Evolutionary conservation across 2,888 invertebrate genomes (phyloP), one percentile per base, ranked within the genome.

Genomic region (Leucophora obtusa): DNA sequence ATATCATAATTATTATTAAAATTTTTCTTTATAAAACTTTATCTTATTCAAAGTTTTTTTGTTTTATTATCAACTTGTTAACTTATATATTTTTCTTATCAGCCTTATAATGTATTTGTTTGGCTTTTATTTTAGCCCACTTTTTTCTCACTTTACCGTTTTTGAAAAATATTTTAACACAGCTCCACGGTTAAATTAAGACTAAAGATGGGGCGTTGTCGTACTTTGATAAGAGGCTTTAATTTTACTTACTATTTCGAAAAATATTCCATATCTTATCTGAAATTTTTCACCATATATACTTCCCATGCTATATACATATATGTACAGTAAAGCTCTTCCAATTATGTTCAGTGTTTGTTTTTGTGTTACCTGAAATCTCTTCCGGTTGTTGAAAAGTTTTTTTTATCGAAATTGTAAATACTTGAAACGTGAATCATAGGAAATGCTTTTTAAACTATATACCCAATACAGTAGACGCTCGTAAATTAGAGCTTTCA

Each of bases 121-220:
- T 72, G 69, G 59, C 54, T 68, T 72, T 72, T n/a, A n/a, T n/a
- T n/a, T n/a, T 58, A 73, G 58, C 71, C 11, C 66, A 17, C 71
- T 72, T 69, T 68, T 63, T 51, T 58, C 62, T 62, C 28, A 71
- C 54, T 60, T 79, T 75, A 81, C 63, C 73, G 77, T 80, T 74
- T 74, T 71, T 68, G 84, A 82, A 79, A 86, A 87, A 87, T 78
- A 86, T 86, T 86, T 89, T 86, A 86, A 84, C 83, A 79, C 84
- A 82, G 86, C 83, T 84, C 84, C 86, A 85, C 69, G 85, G 86
- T 83, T 85, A 84, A 84, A 82, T 83, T 86, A 72, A 83, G 85
- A 88, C 88, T 88, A 83, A 87, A 86, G 82, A 83, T 84, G 85
- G 83, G 84, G 85, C 84, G 85, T 85, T 85, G 84, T 83, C 84